These are phyloP conservation scores for Epicampocera succincta DNA, from an alignment of 2,888 invertebrate species.

Conservation along the genomic window DNA sequence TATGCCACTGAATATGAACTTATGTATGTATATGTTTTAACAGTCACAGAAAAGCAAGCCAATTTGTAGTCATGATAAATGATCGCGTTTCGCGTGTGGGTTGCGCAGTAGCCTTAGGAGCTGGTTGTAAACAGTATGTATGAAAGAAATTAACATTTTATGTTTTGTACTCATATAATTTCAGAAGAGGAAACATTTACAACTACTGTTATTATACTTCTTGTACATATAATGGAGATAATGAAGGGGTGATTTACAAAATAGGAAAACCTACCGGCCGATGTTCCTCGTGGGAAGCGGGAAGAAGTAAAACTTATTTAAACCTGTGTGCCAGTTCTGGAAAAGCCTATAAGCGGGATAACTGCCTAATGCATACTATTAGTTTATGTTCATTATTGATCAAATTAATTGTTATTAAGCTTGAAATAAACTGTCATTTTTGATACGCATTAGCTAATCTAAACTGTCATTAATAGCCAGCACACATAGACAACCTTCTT, in stretches of 20 bases:
- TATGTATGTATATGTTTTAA: neutral
- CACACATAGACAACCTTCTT: no score
- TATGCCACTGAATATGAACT: neutral
- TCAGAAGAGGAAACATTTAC: neutral
- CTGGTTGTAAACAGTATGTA: conserved; percentile 37
- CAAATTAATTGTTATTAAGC: no score
- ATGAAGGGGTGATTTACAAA: conserved; percentile 45
- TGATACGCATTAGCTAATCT: no score
- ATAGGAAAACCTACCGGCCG: conserved; percentile 49
- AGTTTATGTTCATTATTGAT: no score
- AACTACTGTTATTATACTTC: conserved; percentile 66
- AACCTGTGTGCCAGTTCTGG: conserved; percentile 65
- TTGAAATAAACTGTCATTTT: no score
- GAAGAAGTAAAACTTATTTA: conserved; percentile 52
- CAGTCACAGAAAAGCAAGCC: conserved; percentile 32
- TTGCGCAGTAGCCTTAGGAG: conserved; percentile 62
- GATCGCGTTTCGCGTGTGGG: conserved; percentile 68
- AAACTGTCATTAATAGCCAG: no score
- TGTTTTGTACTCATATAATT: conserved; percentile 17
- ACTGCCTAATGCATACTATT: neutral
- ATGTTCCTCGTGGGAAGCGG: conserved; percentile 61
- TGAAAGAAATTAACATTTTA: neutral
- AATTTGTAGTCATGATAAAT: conserved; percentile 57
- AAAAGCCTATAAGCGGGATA: conserved; percentile 44
- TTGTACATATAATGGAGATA: conserved; percentile 62